phyloP scores from a whole-genome alignment of 1,140 invertebrate genomes.

The Conus ventricosus region DNA sequence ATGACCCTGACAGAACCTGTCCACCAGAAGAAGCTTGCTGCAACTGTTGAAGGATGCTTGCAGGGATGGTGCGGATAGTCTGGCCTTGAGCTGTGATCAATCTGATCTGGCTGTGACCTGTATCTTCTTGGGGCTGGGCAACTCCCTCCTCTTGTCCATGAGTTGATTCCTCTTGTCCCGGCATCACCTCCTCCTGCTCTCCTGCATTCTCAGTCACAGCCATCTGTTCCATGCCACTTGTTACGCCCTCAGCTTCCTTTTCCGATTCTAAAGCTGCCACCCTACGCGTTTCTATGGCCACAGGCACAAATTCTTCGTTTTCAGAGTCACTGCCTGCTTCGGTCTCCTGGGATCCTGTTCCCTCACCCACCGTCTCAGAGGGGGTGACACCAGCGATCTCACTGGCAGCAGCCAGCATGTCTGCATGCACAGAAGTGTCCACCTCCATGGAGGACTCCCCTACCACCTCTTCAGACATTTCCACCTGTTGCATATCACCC shows the following conservation, averaged over 20 bases:
- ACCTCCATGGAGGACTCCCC: constrained; percentile 20
- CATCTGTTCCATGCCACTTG: constrained; percentile 11
- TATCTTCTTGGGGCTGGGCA: not conserved
- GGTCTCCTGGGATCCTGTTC: not conserved
- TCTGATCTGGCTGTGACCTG: not conserved
- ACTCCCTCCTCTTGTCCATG: not conserved
- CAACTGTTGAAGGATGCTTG: not conserved
- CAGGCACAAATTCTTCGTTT: constrained; percentile 43
- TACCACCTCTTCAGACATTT: not conserved
- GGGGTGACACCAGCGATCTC: constrained; percentile 25
- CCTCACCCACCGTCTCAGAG: not conserved
- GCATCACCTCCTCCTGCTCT: constrained; percentile 5
- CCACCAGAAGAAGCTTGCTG: not conserved
- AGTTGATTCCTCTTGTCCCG: not conserved
- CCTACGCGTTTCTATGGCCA: constrained; percentile 43
- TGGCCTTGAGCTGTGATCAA: not conserved
- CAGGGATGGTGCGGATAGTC: not conserved
- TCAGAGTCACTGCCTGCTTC: constrained; percentile 32
- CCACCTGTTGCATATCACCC: not conserved
- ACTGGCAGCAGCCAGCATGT: constrained; percentile 25
- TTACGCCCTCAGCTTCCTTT: constrained; percentile 9
- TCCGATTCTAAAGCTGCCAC: constrained; percentile 29
- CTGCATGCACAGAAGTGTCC: not conserved
- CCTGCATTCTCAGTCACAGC: not conserved
- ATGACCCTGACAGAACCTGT: not conserved